phyloP scores from a whole-genome alignment of 1,140 invertebrate species.

The Coboldia fuscipes region DNA sequence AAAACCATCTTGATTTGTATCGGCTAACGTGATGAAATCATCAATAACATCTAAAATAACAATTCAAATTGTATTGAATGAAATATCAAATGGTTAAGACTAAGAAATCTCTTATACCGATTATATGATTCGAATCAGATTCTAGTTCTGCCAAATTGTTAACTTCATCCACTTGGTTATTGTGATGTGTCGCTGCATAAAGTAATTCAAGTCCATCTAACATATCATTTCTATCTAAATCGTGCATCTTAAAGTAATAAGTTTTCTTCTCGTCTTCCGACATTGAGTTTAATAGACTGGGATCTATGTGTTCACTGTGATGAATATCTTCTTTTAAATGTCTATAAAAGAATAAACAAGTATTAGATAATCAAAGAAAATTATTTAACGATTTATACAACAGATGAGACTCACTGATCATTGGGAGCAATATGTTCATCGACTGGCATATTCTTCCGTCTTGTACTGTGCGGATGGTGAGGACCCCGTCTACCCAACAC shows the following conservation, averaged over 20 bases:
- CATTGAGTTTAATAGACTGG: constrained; percentile 30
- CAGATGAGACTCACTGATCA: constrained; percentile 33
- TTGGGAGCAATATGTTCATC: constrained; percentile 44
- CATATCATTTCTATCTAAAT: constrained; percentile 45
- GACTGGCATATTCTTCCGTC: constrained; percentile 19
- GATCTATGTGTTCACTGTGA: constrained; percentile 19
- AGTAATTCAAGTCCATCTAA: constrained; percentile 59
- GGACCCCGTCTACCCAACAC: too few species aligned
- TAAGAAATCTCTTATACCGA: background rate
- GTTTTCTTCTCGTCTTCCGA: constrained; percentile 45
- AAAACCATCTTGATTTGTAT: constrained; percentile 54
- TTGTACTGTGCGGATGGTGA: constrained; percentile 38
- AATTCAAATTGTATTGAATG: background rate
- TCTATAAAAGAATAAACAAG: background rate
- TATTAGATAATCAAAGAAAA: background rate
- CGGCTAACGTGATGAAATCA: constrained; percentile 49
- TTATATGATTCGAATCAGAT: background rate
- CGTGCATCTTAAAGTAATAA: constrained; percentile 30
- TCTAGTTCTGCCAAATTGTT: background rate
- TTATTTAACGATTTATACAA: constrained; percentile 9
- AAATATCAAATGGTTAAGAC: background rate
- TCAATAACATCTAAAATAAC: constrained; percentile 45
- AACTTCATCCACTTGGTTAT: background rate
- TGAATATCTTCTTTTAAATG: background rate
- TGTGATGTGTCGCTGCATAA: constrained; percentile 30